Percentiles rank a stretch among this genome's conserved stretches.
These are phyloP conservation scores for Phyllotreta striolata DNA, from an alignment of 2,888 invertebrate genomes.

Conservation along the genomic window DNA sequence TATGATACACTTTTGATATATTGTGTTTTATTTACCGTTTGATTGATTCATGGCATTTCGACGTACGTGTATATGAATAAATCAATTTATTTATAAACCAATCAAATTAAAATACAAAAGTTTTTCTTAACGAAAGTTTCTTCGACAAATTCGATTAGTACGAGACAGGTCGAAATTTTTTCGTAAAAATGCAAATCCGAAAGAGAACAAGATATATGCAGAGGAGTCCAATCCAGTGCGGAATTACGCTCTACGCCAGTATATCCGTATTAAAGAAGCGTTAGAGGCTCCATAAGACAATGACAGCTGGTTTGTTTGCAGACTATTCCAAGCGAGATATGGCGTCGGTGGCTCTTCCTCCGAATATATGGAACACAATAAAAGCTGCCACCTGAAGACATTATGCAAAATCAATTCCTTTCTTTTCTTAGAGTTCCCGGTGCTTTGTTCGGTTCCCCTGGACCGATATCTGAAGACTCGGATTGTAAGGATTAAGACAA, in stretches of 20 bases:
- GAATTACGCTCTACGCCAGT: conserved; percentile 48
- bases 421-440: conserved; percentile 50
- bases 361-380: conserved; percentile 63
- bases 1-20: conserved; percentile 18
- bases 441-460: conserved; percentile 58
- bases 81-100: neutral
- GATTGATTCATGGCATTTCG: conserved; percentile 9
- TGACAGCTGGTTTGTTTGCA: conserved; percentile 62
- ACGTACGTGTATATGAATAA: conserved; percentile 16
- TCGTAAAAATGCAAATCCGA: neutral
- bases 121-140: no score
- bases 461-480: conserved; percentile 52
- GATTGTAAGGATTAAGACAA: conserved; percentile 59
- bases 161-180: no score
- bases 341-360: conserved; percentile 53
- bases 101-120: no score
- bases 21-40: conserved; percentile 13
- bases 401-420: conserved; percentile 65
- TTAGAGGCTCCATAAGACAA: conserved; percentile 56
- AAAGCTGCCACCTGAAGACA: conserved; percentile 63
- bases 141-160: no score
- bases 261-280: conserved; percentile 58
- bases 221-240: conserved; percentile 27
- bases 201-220: conserved; percentile 27
- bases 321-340: conserved; percentile 58